A percentile compares a stretch with the other conserved stretches of the same genome.
Evolutionary conservation across 2,888 invertebrate species (phyloP).

Genomic region (Spodoptera littoralis): DNA sequence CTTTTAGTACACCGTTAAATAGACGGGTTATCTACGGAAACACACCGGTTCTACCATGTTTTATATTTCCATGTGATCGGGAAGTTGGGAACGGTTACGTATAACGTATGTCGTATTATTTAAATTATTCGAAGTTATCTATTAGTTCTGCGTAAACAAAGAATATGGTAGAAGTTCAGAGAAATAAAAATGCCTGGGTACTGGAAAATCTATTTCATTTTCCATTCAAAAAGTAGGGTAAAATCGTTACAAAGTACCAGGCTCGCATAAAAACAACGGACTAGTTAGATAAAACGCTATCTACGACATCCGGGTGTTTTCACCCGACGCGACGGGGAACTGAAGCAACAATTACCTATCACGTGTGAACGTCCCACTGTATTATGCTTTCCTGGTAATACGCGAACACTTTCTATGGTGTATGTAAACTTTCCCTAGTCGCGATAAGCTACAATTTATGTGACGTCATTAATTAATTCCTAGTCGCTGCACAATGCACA

Average conservation of each 20-base stretch:
- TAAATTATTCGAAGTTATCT: no score
- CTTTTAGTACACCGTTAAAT: slow-evolving; percentile 59
- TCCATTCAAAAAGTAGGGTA: slow-evolving; percentile 55
- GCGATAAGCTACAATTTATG: slow-evolving; percentile 30
- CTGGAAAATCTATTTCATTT: background rate
- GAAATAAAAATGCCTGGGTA: background rate
- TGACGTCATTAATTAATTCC: slow-evolving; percentile 36
- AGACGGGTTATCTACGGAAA: slow-evolving; percentile 53
- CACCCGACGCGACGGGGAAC: slow-evolving; percentile 70
- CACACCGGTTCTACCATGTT: slow-evolving; percentile 50
- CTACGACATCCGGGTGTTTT: slow-evolving; percentile 82
- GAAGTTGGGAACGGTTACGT: slow-evolving; percentile 50
- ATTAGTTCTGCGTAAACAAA: no score
- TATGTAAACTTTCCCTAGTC: slow-evolving; percentile 54
- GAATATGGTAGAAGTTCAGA: no score
- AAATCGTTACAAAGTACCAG: slow-evolving; percentile 60
- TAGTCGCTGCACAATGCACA: no score
- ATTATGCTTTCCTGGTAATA: slow-evolving; percentile 75
- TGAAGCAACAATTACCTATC: slow-evolving; percentile 73
- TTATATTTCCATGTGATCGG: slow-evolving; percentile 50
- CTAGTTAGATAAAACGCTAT: slow-evolving; percentile 78
- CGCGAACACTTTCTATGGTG: slow-evolving; percentile 71
- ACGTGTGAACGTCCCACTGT: slow-evolving; percentile 77
- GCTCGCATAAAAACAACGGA: slow-evolving; percentile 64
- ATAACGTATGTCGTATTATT: slow-evolving; percentile 18